Evolutionary conservation across 2,797 vertebrate genomes (phyloP).

Genomic region (Aulostomus chinensis): DNA sequence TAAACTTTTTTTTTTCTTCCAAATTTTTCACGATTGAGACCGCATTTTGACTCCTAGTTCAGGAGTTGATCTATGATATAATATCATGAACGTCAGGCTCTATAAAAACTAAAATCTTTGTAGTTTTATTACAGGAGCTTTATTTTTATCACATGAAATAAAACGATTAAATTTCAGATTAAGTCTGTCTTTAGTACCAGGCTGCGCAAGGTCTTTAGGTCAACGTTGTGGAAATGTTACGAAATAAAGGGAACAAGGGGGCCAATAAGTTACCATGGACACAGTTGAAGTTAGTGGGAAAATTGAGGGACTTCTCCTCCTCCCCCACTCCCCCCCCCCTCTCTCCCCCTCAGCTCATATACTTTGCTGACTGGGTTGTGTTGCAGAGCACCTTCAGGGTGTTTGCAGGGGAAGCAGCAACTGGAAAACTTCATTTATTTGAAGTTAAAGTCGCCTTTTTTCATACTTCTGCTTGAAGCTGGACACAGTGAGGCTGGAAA

Average conservation of each 20-base stretch:
- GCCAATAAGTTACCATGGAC: background rate
- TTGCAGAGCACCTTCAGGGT: slow-evolving; percentile 14
- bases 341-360: background rate
- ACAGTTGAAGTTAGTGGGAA: background rate
- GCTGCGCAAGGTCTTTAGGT: background rate
- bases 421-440: too few relatives aligned
- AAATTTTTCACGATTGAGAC: too few relatives aligned
- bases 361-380: background rate
- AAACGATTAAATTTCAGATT: background rate
- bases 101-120: too few relatives aligned
- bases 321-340: background rate
- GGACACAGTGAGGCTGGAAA: slow-evolving; percentile 1
- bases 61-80: too few relatives aligned
- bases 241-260: background rate
- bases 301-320: background rate
- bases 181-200: background rate
- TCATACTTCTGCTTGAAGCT: background rate
- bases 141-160: slow-evolving; percentile 7
- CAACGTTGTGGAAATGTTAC: background rate
- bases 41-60: too few relatives aligned
- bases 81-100: too few relatives aligned
- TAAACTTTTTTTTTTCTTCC: too few relatives aligned
- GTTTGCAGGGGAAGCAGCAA: slow-evolving; percentile 3
- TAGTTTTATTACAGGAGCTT: background rate
- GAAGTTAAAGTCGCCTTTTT: too few relatives aligned